A percentile compares a stretch with the other conserved stretches of the same genome.
Conservation (phyloP, 2,113 vertebrate species). For the Oncorhynchus kisutch region DNA sequence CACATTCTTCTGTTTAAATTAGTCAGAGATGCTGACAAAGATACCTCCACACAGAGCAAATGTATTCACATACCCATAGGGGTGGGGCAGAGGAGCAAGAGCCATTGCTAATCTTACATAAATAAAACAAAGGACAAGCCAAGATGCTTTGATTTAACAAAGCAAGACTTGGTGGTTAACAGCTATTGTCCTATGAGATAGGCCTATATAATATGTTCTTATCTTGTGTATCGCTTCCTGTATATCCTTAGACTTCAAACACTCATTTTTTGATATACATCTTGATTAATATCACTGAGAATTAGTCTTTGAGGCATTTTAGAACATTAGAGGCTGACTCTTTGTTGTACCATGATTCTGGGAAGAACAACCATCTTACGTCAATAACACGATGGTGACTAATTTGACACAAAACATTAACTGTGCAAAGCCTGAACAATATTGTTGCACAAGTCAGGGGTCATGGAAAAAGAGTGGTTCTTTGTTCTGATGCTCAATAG, state of each 20-base stretch:
- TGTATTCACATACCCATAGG: too few relatives aligned
- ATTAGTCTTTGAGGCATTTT: background rate
- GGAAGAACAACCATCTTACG: background rate
- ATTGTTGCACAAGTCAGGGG: background rate
- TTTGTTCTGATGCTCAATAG: background rate
- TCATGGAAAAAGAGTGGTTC: background rate
- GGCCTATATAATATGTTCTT: background rate
- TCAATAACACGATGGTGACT: background rate
- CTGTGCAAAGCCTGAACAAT: background rate
- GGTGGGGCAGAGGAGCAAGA: background rate
- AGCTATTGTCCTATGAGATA: background rate
- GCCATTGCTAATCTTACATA: background rate
- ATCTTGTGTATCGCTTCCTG: background rate
- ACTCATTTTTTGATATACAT: background rate
- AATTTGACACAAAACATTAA: background rate
- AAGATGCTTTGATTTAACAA: background rate
- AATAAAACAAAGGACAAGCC: background rate
- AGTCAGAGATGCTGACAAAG: too few relatives aligned
- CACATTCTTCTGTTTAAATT: too few relatives aligned
- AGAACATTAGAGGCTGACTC: background rate
- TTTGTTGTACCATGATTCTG: background rate
- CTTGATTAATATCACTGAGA: background rate
- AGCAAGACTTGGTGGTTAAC: too few relatives aligned
- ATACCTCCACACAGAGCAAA: too few relatives aligned
- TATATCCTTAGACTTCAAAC: background rate